These are phyloP conservation scores for Hedychridium roseum DNA, from an alignment of 2,888 invertebrate species.

Conservation along the genomic window DNA sequence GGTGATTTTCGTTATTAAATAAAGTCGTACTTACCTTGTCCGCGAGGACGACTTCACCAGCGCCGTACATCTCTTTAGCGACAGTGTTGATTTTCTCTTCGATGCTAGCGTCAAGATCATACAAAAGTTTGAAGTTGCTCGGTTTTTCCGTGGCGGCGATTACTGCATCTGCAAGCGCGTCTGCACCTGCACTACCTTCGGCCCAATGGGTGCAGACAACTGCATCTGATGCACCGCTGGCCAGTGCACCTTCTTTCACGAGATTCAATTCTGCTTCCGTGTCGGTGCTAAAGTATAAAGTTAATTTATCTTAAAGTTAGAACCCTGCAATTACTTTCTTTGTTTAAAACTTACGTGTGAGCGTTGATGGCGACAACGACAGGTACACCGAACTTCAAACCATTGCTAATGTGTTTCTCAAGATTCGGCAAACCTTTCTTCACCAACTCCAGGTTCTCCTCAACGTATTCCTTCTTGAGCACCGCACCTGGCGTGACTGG, in stretches of 20 bases:
- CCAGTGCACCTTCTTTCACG: conserved; percentile 75
- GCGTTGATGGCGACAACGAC: conserved; percentile 94
- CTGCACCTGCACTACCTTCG: conserved; percentile 88
- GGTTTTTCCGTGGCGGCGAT: conserved; percentile 76
- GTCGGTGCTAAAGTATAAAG: conserved; percentile 74
- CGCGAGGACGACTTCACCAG: conserved; percentile 82
- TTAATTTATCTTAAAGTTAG: neutral
- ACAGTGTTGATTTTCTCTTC: conserved; percentile 88
- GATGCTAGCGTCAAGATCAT: conserved; percentile 75
- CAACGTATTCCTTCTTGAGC: conserved; percentile 81
- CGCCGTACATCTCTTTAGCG: conserved; percentile 95
- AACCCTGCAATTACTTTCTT: neutral
- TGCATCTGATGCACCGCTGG: conserved; percentile 87
- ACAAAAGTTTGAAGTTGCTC: conserved; percentile 74
- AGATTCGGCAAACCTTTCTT: conserved; percentile 89
- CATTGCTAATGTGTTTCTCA: conserved; percentile 93
- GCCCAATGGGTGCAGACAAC: conserved; percentile 91
- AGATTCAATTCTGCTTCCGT: conserved; percentile 83
- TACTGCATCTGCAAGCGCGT: conserved; percentile 86
- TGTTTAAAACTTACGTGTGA: conserved; percentile 70
- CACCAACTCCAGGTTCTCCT: conserved; percentile 88
- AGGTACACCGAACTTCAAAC: conserved; percentile 86
- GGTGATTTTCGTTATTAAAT: conserved; percentile 1
- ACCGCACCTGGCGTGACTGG: conserved; percentile 85
- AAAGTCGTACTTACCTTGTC: conserved; percentile 68